Conservation (phyloP, 30 jellyfish, hydroid and myxozoan species). For the Aurelia sp. region DNA sequence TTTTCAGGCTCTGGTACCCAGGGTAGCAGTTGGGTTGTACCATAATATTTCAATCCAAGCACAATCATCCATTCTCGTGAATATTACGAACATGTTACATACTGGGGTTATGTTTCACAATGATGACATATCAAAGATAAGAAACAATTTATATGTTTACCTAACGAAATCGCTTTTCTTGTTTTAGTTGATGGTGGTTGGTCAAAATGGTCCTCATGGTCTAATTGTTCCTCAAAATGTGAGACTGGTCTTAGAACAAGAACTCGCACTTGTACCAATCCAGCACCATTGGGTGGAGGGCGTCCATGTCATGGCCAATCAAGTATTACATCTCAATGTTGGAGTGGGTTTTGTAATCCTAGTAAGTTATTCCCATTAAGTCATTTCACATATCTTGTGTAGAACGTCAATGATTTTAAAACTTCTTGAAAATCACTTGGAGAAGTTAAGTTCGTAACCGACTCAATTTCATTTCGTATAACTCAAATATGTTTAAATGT, state of each 20-base stretch:
- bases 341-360: constrained; percentile 40
- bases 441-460: no score
- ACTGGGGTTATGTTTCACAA: no score
- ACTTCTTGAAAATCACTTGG: no score
- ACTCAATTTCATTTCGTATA: no score
- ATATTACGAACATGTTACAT: no score
- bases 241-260: constrained; percentile 15
- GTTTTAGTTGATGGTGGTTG: constrained; percentile 29
- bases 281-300: constrained; percentile 31
- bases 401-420: no score
- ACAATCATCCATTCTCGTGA: no score
- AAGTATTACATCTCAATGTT: not conserved
- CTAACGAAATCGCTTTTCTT: not conserved
- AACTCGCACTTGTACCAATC: constrained; percentile 23
- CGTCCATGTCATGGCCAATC: constrained; percentile 29
- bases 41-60: no score
- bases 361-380: constrained; percentile 1
- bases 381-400: no score
- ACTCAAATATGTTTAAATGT: no score
- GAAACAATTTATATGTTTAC: not conserved
- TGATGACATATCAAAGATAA: not conserved
- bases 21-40: no score
- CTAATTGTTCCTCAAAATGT: constrained; percentile 21
- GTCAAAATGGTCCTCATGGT: constrained; percentile 25
- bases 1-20: no score